phyloP scores from a whole-genome alignment of 2,113 vertebrate genomes.

The Conger conger region DNA sequence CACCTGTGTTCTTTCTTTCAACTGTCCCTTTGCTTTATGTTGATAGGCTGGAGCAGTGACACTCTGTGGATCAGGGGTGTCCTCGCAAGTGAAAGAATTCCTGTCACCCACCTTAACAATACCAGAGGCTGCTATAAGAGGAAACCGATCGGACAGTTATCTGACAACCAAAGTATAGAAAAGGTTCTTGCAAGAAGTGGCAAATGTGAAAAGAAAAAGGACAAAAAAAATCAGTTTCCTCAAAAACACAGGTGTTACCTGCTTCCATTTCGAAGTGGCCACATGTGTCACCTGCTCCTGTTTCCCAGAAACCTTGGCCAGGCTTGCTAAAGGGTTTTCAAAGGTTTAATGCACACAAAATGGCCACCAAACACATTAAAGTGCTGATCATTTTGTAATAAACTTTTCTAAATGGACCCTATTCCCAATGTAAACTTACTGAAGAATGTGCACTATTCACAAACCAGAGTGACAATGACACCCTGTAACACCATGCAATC shows the following conservation, averaged over 20 bases:
- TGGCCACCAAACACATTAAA: too few relatives aligned
- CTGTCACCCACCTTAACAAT: background rate
- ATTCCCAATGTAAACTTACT: background rate
- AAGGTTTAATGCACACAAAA: too few relatives aligned
- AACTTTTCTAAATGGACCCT: background rate
- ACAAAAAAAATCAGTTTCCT: background rate
- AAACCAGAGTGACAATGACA: background rate
- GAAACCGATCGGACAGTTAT: background rate
- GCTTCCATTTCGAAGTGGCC: background rate
- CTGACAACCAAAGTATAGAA: background rate
- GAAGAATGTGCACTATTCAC: background rate
- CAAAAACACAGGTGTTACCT: background rate
- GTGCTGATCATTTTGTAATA: background rate
- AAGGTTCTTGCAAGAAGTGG: background rate
- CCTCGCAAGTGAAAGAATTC: background rate
- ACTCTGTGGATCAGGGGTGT: background rate
- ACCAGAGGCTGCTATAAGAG: background rate
- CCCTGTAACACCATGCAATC: background rate
- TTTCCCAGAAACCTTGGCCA: too few relatives aligned
- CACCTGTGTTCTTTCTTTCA: too few relatives aligned
- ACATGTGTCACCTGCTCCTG: background rate
- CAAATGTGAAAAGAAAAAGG: background rate
- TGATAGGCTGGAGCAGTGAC: too few relatives aligned
- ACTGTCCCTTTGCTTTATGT: too few relatives aligned
- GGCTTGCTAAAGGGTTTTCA: too few relatives aligned